Conservation (phyloP, 2,113 vertebrate species). For the Eclectus roratus region DNA sequence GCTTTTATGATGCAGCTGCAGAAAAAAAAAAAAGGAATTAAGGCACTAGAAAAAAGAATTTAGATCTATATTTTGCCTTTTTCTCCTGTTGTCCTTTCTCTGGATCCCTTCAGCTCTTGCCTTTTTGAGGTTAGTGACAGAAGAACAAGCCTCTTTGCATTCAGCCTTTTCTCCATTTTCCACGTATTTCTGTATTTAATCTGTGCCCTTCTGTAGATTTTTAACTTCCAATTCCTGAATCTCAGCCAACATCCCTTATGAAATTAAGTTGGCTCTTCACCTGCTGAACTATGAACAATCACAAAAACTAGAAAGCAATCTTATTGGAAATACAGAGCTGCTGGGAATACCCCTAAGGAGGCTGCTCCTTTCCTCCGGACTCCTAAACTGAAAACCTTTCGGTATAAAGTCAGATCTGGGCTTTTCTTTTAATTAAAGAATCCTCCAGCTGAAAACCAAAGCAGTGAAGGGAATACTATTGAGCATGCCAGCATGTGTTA, state of each 20-base stretch:
- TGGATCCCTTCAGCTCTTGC: neutral
- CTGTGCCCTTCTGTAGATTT: neutral
- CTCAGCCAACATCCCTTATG: neutral
- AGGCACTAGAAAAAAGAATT: neutral
- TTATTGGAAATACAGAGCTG: neutral
- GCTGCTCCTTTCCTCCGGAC: neutral
- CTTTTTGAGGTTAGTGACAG: constrained; percentile 1
- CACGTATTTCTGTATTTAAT: neutral
- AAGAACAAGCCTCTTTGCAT: neutral
- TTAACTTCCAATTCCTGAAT: neutral
- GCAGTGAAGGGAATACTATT: neutral
- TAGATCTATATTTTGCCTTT: neutral
- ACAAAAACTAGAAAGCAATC: neutral
- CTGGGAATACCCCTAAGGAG: neutral
- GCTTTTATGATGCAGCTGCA: constrained; percentile 20
- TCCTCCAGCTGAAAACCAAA: neutral
- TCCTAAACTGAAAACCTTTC: neutral
- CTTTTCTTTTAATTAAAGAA: neutral
- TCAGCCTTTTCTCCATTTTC: neutral
- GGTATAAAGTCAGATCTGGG: neutral
- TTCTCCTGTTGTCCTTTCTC: constrained; percentile 15
- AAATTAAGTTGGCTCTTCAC: constrained; percentile 1
- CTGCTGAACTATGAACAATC: neutral
- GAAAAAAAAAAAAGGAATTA: neutral
- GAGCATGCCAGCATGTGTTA: accelerated